Evolutionary conservation across 2,113 vertebrate species (phyloP), one percentile per base, ranked within the genome.

Genomic region (Amphiprion ocellaris): DNA sequence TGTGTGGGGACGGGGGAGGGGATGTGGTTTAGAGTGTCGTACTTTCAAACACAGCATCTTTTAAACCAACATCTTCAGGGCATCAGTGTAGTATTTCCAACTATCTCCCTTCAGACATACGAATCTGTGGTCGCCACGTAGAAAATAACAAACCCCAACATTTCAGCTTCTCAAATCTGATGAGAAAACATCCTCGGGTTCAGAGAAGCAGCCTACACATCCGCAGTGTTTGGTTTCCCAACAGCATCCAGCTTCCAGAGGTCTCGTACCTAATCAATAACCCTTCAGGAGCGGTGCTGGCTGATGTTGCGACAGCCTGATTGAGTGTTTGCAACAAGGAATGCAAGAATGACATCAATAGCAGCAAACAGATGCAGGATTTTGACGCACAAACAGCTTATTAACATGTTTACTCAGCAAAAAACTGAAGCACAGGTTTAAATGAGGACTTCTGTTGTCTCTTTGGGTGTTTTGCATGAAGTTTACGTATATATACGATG

Each of bases 191-290:
- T 21, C 30, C 2, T 23, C 23, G 17, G 28, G 33, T 49, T 21
- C 0, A 30, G 64, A 23, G 76, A 55, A 12, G 21, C n/a, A 28
- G n/a, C 46, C 72, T 10, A 66, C 30, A 30, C 30, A 30, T 58
- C 41, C 19, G 4, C 5, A 63, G 28, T 67, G 21, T 54, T 73
- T 56, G 7, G 63, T 81, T 85, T 87, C 77, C 46, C 73, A 83
- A 33, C 41, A 79, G 58, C 37, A 64, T 26, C 8, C 5, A 23
- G 10, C 26, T 76, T 83, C 24, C 70, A 74, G 26, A 69, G 50
- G 39, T 76, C 68, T 85, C 1, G 7, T 47, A 58, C 66, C 69
- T 65, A 66, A 86, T 82, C 79, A 78, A 55, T 74, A 82, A 84
- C 60, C 55, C 55, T 74, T 62, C 5, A 60, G 67, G 26, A 73